Evolutionary conservation across 2,113 vertebrate genomes (phyloP).

Genomic region (Mandrillus leucophaeus): DNA sequence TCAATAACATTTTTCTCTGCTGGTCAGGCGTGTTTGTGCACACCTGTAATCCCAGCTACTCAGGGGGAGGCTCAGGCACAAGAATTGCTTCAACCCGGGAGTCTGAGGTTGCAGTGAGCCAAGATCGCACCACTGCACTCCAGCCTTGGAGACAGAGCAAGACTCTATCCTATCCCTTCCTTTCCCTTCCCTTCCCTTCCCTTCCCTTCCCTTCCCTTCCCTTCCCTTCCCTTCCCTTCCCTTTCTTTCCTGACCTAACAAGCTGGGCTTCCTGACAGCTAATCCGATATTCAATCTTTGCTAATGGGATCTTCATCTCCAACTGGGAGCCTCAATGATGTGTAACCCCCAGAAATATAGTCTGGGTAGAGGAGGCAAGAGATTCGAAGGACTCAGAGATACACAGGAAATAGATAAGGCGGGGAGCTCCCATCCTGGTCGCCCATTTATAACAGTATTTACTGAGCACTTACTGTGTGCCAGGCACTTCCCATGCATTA

Average conservation of each 20-base stretch:
- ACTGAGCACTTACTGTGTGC: not conserved
- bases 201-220: too few relatives aligned
- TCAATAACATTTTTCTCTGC: too few relatives aligned
- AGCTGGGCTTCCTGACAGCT: not conserved
- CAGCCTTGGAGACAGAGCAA: too few relatives aligned
- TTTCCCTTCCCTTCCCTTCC: too few relatives aligned
- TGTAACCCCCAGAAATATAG: not conserved
- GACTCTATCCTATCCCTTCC: too few relatives aligned
- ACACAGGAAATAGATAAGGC: not conserved
- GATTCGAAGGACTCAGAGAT: not conserved
- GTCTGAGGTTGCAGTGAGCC: too few relatives aligned
- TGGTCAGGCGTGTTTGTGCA: too few relatives aligned
- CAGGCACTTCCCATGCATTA: not conserved
- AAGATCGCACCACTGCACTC: too few relatives aligned
- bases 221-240: too few relatives aligned
- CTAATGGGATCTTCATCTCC: not conserved
- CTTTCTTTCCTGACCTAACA: slow-evolving; percentile 61
- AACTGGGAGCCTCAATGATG: not conserved
- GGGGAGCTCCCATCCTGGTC: not conserved
- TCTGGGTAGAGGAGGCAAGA: not conserved
- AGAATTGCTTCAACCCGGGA: too few relatives aligned
- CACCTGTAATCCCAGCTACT: too few relatives aligned
- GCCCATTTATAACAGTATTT: not conserved
- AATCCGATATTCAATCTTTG: not conserved
- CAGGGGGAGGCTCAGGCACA: too few relatives aligned